Base-by-base conservation (phyloP, 2,797 vertebrate genomes). In the Knipowitschia caucasica region DNA sequence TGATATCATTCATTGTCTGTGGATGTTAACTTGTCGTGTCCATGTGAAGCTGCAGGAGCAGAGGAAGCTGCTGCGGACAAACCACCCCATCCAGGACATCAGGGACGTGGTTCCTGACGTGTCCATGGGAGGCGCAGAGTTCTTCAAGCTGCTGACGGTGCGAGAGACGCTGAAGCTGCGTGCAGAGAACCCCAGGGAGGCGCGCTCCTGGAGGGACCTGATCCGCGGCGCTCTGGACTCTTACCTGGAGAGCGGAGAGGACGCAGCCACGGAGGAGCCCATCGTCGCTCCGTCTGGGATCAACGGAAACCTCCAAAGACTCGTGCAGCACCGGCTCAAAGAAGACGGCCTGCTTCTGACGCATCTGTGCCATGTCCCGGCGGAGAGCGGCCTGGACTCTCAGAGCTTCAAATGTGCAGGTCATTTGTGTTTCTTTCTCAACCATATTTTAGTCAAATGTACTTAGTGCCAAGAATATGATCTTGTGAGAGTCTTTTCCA, bases 351-450 rank as follows among this genome's bases (percentile, higher is more conserved):
- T 77, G 9, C 83, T 98, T 49, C 77, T 98, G 15, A 86, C 84
- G 49, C 91, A 96, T 59, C 81, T 98, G 38, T 90, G 89, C 73
- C 86, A 81, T 5, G 93, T 98, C 63, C 92, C 95, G 2, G 71
- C 63, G 0, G 94, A 98, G 84, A 96, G 89, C 47, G 97, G 96
- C 2, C 78, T 99, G 47, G 95, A 98, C 56, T 60, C 85, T 0
- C 96, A 99, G 87, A 91, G 87, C 83, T 98, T 94, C 83, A 97
- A 91, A 84, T 99, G 97, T 53, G 94, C 96, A 92, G 95, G 96
- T 98, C 86, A 20, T 1, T 12, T 47, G 5, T 20, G n/a, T n/a
- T n/a, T n/a, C n/a, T n/a, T n/a, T n/a, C n/a, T n/a, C n/a, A n/a
- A n/a, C n/a, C n/a, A n/a, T n/a, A n/a, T n/a, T n/a, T n/a, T n/a